Percentiles rank a stretch among this genome's conserved stretches.
These are phyloP conservation scores for Lasioglossum pauxillum DNA, from an alignment of 2,888 invertebrate species.

Conservation along the genomic window DNA sequence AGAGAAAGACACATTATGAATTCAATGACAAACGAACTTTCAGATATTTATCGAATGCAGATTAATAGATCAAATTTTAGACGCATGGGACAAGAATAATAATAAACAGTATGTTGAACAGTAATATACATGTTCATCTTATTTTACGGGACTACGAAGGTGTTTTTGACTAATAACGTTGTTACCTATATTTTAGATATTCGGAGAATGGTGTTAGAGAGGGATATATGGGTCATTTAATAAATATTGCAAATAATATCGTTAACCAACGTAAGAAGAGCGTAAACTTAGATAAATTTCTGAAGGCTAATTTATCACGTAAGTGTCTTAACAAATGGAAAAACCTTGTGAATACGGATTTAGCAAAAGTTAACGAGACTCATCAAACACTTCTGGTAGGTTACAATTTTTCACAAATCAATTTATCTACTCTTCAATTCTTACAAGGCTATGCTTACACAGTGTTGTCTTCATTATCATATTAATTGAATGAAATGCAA, in stretches of 20 bases:
- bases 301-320: slow-evolving; percentile 85
- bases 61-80: slow-evolving; percentile 91
- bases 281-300: slow-evolving; percentile 86
- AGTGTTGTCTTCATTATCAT: background rate
- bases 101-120: slow-evolving; percentile 89
- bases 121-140: slow-evolving; percentile 1
- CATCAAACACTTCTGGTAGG: slow-evolving; percentile 80
- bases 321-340: slow-evolving; percentile 81
- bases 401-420: slow-evolving; percentile 20
- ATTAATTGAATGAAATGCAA: background rate
- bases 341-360: slow-evolving; percentile 73
- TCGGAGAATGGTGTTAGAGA: slow-evolving; percentile 86
- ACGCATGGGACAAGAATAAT: slow-evolving; percentile 93
- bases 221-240: slow-evolving; percentile 89
- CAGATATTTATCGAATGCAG: slow-evolving; percentile 93
- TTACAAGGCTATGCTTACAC: slow-evolving; percentile 4
- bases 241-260: slow-evolving; percentile 87
- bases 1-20: slow-evolving; percentile 20
- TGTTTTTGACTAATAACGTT: background rate
- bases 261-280: slow-evolving; percentile 86
- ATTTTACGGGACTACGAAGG: background rate
- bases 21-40: slow-evolving; percentile 60
- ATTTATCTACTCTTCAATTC: background rate
- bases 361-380: slow-evolving; percentile 79
- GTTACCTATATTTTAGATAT: slow-evolving; percentile 81